Percentiles rank a stretch among this genome's conserved stretches.
These are phyloP conservation scores for Philopedon plagiatum DNA, from an alignment of 2,888 invertebrate genomes.

Conservation along the genomic window DNA sequence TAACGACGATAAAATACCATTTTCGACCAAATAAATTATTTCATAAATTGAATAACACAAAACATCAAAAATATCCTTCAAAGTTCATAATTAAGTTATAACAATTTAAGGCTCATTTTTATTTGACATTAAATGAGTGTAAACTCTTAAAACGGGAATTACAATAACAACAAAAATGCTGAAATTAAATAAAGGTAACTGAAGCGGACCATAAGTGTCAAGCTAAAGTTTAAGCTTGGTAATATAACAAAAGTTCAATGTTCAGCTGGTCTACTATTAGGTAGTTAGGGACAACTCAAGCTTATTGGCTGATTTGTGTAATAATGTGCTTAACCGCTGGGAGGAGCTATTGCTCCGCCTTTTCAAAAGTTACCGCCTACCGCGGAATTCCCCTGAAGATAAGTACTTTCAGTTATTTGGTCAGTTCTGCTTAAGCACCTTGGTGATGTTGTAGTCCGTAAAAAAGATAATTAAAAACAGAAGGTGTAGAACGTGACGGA, in stretches of 20 bases:
- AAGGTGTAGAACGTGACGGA: constrained; percentile 42
- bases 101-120: constrained; percentile 66
- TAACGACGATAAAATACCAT: constrained; percentile 16
- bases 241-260: constrained; percentile 20
- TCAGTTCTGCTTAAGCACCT: constrained; percentile 61
- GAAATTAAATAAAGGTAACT: constrained; percentile 64
- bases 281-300: constrained; percentile 57
- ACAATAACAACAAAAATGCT: constrained; percentile 66
- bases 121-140: constrained; percentile 67
- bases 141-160: constrained; percentile 66
- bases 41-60: constrained; percentile 16
- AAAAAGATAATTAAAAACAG: constrained; percentile 47
- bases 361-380: constrained; percentile 42
- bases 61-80: constrained; percentile 20
- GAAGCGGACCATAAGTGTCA: constrained; percentile 51
- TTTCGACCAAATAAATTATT: constrained; percentile 15
- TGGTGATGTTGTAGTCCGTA: constrained; percentile 56
- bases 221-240: constrained; percentile 8
- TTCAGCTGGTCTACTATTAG: constrained; percentile 52
- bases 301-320: constrained; percentile 58
- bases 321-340: constrained; percentile 58
- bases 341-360: constrained; percentile 55
- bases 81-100: constrained; percentile 66
- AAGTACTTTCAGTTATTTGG: constrained; percentile 57
- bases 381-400: constrained; percentile 48